These are phyloP conservation scores for Callitettix versicolor DNA, from an alignment of 1,140 invertebrate genomes.

Conservation along the genomic window DNA sequence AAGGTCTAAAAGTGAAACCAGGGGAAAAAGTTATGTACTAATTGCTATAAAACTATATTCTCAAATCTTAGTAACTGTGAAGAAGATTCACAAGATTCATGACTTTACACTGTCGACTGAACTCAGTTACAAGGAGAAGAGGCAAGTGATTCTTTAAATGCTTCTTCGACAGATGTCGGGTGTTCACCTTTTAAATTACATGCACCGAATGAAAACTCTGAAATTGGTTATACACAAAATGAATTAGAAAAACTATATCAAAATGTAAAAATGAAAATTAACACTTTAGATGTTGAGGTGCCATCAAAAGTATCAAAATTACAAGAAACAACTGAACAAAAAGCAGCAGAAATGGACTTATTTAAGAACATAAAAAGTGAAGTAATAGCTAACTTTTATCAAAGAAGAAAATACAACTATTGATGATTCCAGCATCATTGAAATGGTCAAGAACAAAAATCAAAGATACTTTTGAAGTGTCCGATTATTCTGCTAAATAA, in stretches of 20 bases:
- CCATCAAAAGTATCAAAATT: constrained; percentile 1
- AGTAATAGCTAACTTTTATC: not conserved
- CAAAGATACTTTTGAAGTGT: not conserved
- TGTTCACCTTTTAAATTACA: constrained; percentile 8
- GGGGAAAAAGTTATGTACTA: too few relatives aligned
- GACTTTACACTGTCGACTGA: constrained; percentile 2
- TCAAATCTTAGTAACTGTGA: too few relatives aligned
- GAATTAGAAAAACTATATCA: constrained; percentile 1
- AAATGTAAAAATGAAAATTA: constrained; percentile 5
- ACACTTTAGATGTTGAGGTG: not conserved
- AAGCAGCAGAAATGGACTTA: constrained; percentile 2
- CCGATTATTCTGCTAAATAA: not conserved
- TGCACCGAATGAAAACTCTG: not conserved
- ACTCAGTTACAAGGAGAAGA: constrained; percentile 7
- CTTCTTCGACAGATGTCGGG: constrained; percentile 1
- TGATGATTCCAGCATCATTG: not conserved
- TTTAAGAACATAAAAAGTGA: not conserved
- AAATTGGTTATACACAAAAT: constrained; percentile 2
- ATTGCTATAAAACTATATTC: too few relatives aligned
- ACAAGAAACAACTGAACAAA: constrained; percentile 1
- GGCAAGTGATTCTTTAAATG: constrained; percentile 4
- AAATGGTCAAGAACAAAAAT: not conserved
- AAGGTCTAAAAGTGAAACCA: too few relatives aligned
- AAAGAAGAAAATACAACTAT: not conserved
- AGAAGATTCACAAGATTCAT: not conserved